These are phyloP conservation scores for Torymus texanus DNA, from an alignment of 2,888 invertebrate species.

Conservation along the genomic window DNA sequence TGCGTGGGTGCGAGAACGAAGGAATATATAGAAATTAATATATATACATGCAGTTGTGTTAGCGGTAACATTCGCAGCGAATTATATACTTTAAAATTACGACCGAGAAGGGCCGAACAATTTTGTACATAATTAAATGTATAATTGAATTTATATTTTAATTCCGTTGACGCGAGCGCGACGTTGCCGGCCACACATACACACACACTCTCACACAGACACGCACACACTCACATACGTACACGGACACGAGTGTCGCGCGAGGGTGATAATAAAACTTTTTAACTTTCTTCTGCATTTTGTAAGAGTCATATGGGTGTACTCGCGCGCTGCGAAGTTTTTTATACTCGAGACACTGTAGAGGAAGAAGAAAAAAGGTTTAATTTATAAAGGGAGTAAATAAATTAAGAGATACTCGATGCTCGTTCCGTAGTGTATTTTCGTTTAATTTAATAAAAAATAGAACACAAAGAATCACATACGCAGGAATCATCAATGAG, in stretches of 20 bases:
- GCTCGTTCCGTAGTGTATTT: conserved; percentile 38
- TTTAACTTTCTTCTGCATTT: conserved; percentile 26
- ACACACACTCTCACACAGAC: background rate
- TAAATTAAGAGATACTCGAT: conserved; percentile 26
- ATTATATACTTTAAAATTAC: conserved; percentile 23
- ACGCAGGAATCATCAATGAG: conserved; percentile 15
- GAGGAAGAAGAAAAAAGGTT: conserved; percentile 33
- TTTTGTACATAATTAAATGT: conserved; percentile 60
- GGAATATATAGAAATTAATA: conserved; percentile 57
- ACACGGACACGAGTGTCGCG: conserved; percentile 19
- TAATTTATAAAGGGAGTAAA: conserved; percentile 26
- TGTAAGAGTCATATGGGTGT: conserved; percentile 23
- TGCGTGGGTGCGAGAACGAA: conserved; percentile 38
- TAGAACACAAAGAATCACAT: conserved; percentile 12
- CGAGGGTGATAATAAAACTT: conserved; percentile 39
- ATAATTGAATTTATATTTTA: conserved; percentile 52
- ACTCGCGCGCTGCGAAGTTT: conserved; percentile 43
- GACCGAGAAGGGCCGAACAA: conserved; percentile 46
- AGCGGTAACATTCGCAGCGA: conserved; percentile 42
- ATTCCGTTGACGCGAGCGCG: conserved; percentile 36
- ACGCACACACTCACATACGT: background rate
- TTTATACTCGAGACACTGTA: conserved; percentile 47
- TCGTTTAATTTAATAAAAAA: conserved; percentile 24
- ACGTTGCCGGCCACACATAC: conserved; percentile 46
- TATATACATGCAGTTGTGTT: conserved; percentile 59